A percentile compares a stretch with the other conserved stretches of the same genome.
These are phyloP conservation scores for Balanococcus diminutus DNA, from an alignment of 2,888 invertebrate genomes.

Conservation along the genomic window DNA sequence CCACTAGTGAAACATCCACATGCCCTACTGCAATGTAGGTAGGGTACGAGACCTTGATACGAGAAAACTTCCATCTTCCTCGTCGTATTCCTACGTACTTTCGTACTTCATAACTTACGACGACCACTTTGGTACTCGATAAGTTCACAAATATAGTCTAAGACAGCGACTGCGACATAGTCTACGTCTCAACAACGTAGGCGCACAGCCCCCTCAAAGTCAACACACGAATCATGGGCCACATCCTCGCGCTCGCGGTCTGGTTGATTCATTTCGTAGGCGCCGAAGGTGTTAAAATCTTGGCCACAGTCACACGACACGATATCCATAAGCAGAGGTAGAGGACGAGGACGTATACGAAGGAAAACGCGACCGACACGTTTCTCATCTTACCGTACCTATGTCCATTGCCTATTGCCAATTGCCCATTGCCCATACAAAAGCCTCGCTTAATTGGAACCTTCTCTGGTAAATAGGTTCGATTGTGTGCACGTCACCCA, in stretches of 20 bases:
- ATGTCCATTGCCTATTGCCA: neutral
- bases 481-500: neutral
- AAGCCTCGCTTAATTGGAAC: conserved; percentile 1
- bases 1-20: no score
- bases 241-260: neutral
- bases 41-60: no score
- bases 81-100: no score
- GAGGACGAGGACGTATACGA: neutral
- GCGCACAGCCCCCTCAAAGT: neutral
- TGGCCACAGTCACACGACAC: neutral
- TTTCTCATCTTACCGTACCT: no score
- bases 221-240: neutral
- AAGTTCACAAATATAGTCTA: neutral
- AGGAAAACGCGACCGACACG: neutral
- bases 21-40: no score
- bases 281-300: neutral
- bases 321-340: no score
- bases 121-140: neutral
- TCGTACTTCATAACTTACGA: no score
- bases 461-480: neutral
- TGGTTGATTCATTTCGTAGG: neutral
- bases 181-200: neutral
- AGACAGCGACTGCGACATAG: no score
- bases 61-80: no score
- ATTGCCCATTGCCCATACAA: neutral